phyloP scores from a whole-genome alignment of 2,113 vertebrate genomes.

The Plectropomus leopardus region DNA sequence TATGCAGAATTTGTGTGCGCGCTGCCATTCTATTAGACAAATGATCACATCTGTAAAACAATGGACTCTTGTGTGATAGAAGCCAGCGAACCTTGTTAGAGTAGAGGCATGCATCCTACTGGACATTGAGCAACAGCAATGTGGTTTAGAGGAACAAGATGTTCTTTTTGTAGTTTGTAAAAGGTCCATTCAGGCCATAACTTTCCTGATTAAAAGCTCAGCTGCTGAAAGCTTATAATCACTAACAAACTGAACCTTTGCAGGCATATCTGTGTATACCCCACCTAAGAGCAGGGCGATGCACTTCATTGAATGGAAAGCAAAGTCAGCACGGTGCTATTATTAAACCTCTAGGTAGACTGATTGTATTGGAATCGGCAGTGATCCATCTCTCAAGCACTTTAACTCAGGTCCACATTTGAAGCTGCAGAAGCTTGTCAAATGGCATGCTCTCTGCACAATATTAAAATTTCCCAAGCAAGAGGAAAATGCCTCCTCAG shows the following conservation, averaged over 20 bases:
- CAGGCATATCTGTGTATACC: not conserved
- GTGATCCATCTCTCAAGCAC: not conserved
- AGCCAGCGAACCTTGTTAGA: not conserved
- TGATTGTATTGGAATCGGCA: constrained; percentile 13
- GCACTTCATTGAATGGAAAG: constrained; percentile 19
- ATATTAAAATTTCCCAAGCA: not conserved
- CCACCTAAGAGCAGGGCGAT: constrained; percentile 1
- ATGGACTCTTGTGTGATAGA: not conserved
- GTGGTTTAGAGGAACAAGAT: constrained; percentile 7
- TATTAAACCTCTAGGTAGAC: constrained; percentile 14
- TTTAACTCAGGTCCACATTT: constrained; percentile 14
- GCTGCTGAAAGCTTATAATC: constrained; percentile 45
- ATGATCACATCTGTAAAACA: not conserved
- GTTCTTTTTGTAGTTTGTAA: constrained; percentile 14
- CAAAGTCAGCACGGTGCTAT: constrained; percentile 30
- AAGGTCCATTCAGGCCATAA: constrained; percentile 24
- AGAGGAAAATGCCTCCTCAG: not conserved
- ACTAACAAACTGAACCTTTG: constrained; percentile 29
- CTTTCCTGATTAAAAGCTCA: constrained; percentile 51
- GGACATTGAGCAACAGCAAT: not conserved
- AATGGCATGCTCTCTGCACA: not conserved
- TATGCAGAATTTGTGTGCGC: not conserved
- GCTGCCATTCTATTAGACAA: not conserved
- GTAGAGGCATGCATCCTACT: not conserved
- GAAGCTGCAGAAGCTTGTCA: constrained; percentile 5